Evolutionary conservation across 2,113 vertebrate species (phyloP), one percentile per base, ranked within the genome.

Genomic region (Sprattus sprattus): DNA sequence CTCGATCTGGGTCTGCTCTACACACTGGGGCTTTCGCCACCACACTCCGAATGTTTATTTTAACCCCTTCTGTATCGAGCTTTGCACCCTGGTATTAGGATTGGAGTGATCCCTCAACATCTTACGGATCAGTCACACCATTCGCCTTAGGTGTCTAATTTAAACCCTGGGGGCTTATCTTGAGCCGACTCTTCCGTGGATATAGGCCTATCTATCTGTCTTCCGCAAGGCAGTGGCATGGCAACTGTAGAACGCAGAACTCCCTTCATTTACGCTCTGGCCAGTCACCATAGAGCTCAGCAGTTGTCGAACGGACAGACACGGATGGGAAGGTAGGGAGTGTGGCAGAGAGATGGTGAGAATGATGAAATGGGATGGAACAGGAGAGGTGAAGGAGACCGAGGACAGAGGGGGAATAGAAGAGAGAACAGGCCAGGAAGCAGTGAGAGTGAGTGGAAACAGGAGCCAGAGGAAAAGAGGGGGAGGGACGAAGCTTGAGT

Each of bases 111-210:
- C 5, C 75, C 60, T 82, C 28, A 50, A 44, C 18, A 52, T 78
- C 71, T 32, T 32, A 39, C 71, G 15, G 71, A 78, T 78, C 11
- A 78, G 71, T 78, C 71, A 78, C 71, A 39, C 71, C 28, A 78
- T 78, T 80, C 46, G 75, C 3, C 57, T 32, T 80, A 25, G 64
- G 81, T 81, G 44, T 86, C 82, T 83, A 83, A 86, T 83, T 86
- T 57, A 86, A 60, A 50, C 82, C 44, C 81, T 60, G 2, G 64
- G 16, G 82, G 50, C 80, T 80, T 45, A 52, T 32, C 47, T 5
- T 16, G 13, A 78, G 28, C 28, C 28, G 28, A 78, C 71, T 78
- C 71, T 32, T 32, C 71, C 71, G 20, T 78, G 71, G 71, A 78
- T n/a, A 78, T 78, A 78, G 71, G 71, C 32, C 25, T 16, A 13